Conservation (phyloP, 2,888 invertebrate species). For the Adela reaumurella region DNA sequence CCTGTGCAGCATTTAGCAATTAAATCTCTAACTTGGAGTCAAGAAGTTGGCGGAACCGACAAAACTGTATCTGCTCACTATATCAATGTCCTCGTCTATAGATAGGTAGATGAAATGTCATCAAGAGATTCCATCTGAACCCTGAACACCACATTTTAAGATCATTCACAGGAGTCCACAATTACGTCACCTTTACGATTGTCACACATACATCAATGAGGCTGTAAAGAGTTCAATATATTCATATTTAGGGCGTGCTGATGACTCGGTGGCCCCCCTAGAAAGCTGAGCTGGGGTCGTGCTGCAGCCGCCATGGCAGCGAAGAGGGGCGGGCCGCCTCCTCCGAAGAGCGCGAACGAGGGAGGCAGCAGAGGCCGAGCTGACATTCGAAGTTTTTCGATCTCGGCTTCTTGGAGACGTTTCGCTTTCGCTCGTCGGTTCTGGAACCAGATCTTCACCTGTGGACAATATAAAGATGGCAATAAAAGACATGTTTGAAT, state of each 20-base stretch:
- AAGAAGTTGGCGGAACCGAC: too few species aligned
- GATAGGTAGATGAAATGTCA: too few species aligned
- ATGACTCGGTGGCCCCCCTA: slow-evolving; percentile 52
- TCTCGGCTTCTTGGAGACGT: slow-evolving; percentile 91
- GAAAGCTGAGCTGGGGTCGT: slow-evolving; percentile 56
- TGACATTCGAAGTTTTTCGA: slow-evolving; percentile 85
- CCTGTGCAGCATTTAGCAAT: too few species aligned
- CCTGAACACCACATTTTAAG: too few species aligned
- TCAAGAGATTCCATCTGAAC: too few species aligned
- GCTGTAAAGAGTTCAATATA: slow-evolving; percentile 53
- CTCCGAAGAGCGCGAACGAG: slow-evolving; percentile 66
- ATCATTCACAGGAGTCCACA: too few species aligned
- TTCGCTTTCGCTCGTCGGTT: slow-evolving; percentile 94
- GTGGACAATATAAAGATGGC: too few species aligned
- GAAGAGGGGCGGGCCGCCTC: slow-evolving; percentile 64
- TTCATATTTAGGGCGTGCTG: slow-evolving; percentile 56
- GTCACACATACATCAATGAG: slow-evolving; percentile 42
- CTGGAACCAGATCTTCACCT: slow-evolving; percentile 93
- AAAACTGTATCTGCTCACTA: too few species aligned
- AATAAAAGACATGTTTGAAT: too few species aligned
- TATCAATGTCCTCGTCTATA: too few species aligned
- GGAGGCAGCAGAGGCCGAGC: slow-evolving; percentile 74
- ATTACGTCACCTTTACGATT: too few species aligned
- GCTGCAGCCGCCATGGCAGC: slow-evolving; percentile 64
- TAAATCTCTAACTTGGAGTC: too few species aligned